Evolutionary conservation across 2,113 vertebrate species (phyloP).

Genomic region (Gallinago media): DNA sequence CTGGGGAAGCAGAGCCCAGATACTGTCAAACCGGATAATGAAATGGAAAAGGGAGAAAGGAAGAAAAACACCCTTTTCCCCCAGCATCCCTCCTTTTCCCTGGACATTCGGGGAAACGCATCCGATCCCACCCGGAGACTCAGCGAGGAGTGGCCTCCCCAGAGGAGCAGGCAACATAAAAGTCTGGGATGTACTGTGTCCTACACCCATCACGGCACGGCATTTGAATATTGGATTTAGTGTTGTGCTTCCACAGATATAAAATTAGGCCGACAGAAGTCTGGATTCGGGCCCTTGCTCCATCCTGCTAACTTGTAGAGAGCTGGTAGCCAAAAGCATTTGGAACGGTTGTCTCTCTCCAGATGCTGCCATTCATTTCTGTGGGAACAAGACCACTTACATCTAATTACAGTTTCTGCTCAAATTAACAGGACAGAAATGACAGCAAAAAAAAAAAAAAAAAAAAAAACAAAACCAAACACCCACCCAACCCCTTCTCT

Average conservation of each 20-base stretch:
- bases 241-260: constrained; percentile 76
- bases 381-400: constrained; percentile 86
- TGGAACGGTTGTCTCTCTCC: constrained; percentile 84
- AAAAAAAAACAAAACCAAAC: neutral
- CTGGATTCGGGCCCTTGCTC: constrained; percentile 81
- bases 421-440: constrained; percentile 86
- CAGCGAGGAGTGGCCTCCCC: neutral
- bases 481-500: constrained; percentile 21
- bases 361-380: constrained; percentile 87
- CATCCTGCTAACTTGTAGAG: constrained; percentile 76
- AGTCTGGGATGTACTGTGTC: constrained; percentile 76
- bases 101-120: neutral
- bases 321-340: constrained; percentile 81
- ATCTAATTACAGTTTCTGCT: constrained; percentile 87
- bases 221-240: constrained; percentile 80
- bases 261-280: constrained; percentile 85
- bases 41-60: neutral
- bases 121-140: constrained; percentile 6
- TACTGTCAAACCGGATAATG: constrained; percentile 56
- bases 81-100: neutral
- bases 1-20: constrained; percentile 48
- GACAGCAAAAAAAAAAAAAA: constrained; percentile 61
- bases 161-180: constrained; percentile 61
- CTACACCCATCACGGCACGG: constrained; percentile 68
- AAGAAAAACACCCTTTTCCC: neutral